Conservation (phyloP, 2,113 vertebrate genomes). For the Acanthochromis polyacanthus region DNA sequence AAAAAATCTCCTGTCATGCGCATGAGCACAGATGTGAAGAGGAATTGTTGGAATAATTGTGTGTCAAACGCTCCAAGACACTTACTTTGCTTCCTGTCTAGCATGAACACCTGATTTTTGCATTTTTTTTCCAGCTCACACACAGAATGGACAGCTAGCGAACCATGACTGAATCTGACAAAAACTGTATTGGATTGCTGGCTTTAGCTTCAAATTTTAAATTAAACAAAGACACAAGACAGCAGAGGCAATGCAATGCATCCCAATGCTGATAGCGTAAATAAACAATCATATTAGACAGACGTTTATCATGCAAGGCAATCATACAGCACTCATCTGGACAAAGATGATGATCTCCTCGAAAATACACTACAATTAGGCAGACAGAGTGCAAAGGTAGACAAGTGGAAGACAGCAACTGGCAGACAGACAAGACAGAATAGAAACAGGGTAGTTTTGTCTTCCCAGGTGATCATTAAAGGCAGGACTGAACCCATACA, state of each 20-base stretch:
- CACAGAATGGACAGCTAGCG: no score
- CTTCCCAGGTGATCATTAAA: constrained; percentile 60
- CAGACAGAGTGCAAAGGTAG: not conserved
- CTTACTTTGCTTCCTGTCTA: no score
- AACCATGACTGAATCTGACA: no score
- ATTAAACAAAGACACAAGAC: constrained; percentile 12
- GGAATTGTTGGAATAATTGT: no score
- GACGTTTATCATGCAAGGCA: not conserved
- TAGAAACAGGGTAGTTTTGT: constrained; percentile 27
- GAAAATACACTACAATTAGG: not conserved
- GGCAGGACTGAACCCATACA: constrained; percentile 30
- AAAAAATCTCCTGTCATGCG: no score
- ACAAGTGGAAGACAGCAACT: not conserved
- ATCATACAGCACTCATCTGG: constrained; percentile 1
- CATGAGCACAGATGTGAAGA: not conserved
- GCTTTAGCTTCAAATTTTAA: not conserved
- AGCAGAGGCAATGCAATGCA: not conserved
- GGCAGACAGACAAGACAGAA: constrained; percentile 15
- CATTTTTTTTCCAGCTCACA: no score
- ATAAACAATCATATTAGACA: constrained; percentile 3
- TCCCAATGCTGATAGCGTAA: not conserved
- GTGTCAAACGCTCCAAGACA: no score
- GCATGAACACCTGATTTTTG: no score
- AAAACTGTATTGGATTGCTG: not conserved
- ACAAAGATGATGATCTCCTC: not conserved